phyloP scores from a whole-genome alignment of 2,888 invertebrate species.

The Nomada fabriciana region DNA sequence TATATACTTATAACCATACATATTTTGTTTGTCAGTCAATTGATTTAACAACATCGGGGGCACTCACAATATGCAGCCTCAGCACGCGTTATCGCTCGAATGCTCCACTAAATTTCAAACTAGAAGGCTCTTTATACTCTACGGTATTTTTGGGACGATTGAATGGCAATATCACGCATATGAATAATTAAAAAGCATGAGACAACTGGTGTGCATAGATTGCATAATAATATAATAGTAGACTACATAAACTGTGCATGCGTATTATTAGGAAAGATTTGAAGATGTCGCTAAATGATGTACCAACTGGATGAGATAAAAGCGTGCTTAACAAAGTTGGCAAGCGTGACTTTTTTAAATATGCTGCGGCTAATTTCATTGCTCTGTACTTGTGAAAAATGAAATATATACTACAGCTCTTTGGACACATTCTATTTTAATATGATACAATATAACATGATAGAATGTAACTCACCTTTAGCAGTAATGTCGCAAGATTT shows the following conservation, averaged over 20 bases:
- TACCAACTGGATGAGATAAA: constrained; percentile 26
- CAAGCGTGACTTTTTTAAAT: neutral
- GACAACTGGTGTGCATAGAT: neutral
- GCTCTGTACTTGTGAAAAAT: neutral
- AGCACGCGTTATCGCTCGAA: neutral
- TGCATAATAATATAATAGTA: neutral
- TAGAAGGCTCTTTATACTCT: neutral
- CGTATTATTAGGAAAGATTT: neutral
- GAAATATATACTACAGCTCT: no score
- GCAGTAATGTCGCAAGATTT: neutral
- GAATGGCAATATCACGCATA: neutral
- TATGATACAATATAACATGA: no score
- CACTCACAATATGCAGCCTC: neutral
- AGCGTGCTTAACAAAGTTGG: neutral
- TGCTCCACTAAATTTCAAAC: neutral
- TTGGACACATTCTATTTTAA: no score
- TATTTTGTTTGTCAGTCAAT: neutral
- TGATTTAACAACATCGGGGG: constrained; percentile 3
- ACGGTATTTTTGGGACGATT: neutral
- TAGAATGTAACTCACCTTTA: constrained; percentile 15
- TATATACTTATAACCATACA: neutral
- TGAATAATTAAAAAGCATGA: neutral
- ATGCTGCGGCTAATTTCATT: neutral
- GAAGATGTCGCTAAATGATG: constrained; percentile 11
- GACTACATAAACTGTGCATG: neutral